Base-by-base conservation (phyloP, 2,888 invertebrate genomes). In the Dexiosoma caninum region DNA sequence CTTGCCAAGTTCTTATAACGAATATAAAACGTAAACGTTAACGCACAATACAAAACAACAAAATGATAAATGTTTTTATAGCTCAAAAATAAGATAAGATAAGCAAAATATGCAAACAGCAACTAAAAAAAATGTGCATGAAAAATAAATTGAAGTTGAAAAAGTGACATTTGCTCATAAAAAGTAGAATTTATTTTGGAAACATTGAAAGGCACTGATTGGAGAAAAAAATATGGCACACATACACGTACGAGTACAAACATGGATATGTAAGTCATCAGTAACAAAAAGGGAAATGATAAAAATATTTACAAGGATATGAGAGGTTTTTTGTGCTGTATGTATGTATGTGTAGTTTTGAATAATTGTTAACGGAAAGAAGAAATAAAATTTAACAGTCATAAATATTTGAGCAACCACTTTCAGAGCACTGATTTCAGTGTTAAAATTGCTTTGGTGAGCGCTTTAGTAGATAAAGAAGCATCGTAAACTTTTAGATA, bases 51-150 rank as follows among this genome's bases (percentile, higher is more conserved):
- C 3, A 10, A 19, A 62, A 35, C 19, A 62, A 49, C 55, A 70
- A 70, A 57, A 70, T 62, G 69, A 77, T 69, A 64, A 70, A 70
- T 70, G 69, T 32, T 70, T 64, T 77, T 70, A 55, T 55, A 23
- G 30, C 55, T 77, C 8, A n/a, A 62, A 53, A 53, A 30, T 57
- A 12, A 55, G 35, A 62, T 32, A 69, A 62, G 55, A 67, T 75
- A 77, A 69, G 62, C 62, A 40, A 46, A 70, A 62, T 19, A 46
- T 23, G 7, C 30, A 35, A n/a, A 42, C 14, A 32, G 27, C 2
- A 71, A 30, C 3, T 12, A 10, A 16, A 27, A 51, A 37, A 37
- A 6, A 40, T 37, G 44, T n/a, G 10, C 16, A 27, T 30, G 27
- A 23, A 12, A 27, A 27, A 19, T 23, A 44, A 62, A 64, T 62